Evolutionary conservation across 2,797 vertebrate species (phyloP), one percentile per base, ranked within the genome.

Genomic region (Cetoscarus ocellatus): DNA sequence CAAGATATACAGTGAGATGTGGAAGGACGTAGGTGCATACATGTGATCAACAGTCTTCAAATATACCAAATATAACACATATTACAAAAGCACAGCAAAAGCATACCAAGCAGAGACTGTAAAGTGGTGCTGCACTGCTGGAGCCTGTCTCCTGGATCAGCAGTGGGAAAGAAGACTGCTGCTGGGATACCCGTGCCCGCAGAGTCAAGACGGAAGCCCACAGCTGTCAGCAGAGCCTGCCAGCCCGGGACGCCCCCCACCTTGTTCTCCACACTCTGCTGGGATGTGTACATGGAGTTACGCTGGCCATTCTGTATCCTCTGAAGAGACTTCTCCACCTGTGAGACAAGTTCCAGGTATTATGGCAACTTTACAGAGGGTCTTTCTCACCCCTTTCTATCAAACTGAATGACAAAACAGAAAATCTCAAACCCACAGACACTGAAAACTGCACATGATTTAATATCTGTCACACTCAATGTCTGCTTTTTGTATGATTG

Each of bases 271-370:
- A 99, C 98, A 0, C 98, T 99, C 88, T 99, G 98, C 82, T 99
- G 98, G 42, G 98, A 99, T 0, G 98, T 99, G 59, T 99, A 99
- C 98, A 99, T 99, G 85, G 98, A 98, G 57, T 99, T 99, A 71
- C 96, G 96, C 91, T 99, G 98, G 70, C 98, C 97, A 0, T 97
- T 98, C 94, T 99, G 98, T 88, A 99, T 99, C 73, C 98, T 95
- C 94, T 99, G 98, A 79, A 99, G 88, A 1, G 98, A 99, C 83
- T 99, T 99, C 91, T 99, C 98, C 93, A 99, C 98, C 98, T 99
- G 89, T 7, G 71, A 10, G 8, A 35, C 9, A 42, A 34, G 34
- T 38, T 44, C 75, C n/a, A 70, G 65, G 19, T 64, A 51, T 27
- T 27, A 27, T 27, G 27, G 4, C 27, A 27, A 27, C 27, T 27